Conservation (phyloP, 2,797 vertebrate genomes). For the Ptychadena robeensis region DNA sequence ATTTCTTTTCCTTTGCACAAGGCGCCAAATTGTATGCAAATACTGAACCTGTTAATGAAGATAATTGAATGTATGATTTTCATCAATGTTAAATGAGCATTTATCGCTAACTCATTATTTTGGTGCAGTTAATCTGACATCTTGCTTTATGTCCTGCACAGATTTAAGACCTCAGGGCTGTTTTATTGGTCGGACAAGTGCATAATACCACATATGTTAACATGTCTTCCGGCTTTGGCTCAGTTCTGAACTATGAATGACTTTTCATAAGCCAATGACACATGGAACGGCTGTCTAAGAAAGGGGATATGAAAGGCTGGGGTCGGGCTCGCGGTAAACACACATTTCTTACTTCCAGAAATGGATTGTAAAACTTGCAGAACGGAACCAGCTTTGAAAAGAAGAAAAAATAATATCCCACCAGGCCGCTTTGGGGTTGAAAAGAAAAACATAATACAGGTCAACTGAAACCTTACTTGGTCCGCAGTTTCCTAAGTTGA, state of each 20-base stretch:
- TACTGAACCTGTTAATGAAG: slow-evolving; percentile 71
- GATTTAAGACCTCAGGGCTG: slow-evolving; percentile 68
- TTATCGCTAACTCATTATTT: slow-evolving; percentile 79
- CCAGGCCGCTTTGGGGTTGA: background rate
- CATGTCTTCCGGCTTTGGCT: slow-evolving; percentile 61
- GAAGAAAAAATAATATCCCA: no score
- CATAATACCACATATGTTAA: slow-evolving; percentile 61
- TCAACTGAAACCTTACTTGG: no score
- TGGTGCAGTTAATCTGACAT: slow-evolving; percentile 76
- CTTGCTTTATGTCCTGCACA: slow-evolving; percentile 68
- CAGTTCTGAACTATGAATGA: slow-evolving; percentile 67
- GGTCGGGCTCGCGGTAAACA: background rate
- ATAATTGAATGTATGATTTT: slow-evolving; percentile 78
- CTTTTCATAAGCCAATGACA: slow-evolving; percentile 68
- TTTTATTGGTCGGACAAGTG: slow-evolving; percentile 66
- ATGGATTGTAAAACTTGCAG: background rate
- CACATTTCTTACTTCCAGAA: background rate
- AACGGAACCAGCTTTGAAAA: no score
- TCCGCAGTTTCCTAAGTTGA: no score
- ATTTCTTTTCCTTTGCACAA: background rate
- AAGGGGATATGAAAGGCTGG: slow-evolving; percentile 44
- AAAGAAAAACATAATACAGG: no score
- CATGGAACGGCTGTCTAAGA: slow-evolving; percentile 53
- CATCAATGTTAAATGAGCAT: slow-evolving; percentile 83
- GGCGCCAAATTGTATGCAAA: slow-evolving; percentile 66